These are phyloP conservation scores for Eulimnadia texana DNA, from an alignment of 1,140 invertebrate species.

Conservation along the genomic window DNA sequence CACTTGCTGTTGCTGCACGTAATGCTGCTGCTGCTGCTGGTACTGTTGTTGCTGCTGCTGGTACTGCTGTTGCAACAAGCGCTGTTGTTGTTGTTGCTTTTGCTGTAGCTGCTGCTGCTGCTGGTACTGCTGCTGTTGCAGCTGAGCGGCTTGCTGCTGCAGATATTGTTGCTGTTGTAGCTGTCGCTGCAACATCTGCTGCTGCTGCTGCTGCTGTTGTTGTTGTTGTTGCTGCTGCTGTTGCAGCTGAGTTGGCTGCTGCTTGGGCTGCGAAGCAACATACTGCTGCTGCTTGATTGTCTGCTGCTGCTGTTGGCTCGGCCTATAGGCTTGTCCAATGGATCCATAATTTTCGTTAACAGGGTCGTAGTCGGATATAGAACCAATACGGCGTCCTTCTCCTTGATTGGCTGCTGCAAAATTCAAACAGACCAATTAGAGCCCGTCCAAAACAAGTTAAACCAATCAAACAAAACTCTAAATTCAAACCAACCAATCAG, in stretches of 20 bases:
- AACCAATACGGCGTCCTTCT: constrained; percentile 56
- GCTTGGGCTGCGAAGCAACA: constrained; percentile 2
- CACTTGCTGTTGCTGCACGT: constrained; percentile 19
- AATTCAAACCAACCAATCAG: not conserved
- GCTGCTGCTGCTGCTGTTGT: constrained; percentile 16
- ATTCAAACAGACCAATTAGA: not conserved
- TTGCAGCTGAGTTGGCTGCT: constrained; percentile 16
- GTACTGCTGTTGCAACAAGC: not conserved
- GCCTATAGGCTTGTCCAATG: constrained; percentile 36
- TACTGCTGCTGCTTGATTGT: constrained; percentile 15
- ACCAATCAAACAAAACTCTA: not conserved
- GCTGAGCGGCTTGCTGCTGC: too few species aligned
- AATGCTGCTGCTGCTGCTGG: constrained; percentile 19
- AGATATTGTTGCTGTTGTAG: constrained; percentile 17
- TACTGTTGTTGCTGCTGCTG: constrained; percentile 1
- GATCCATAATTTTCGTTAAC: constrained; percentile 80
- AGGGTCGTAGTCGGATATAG: constrained; percentile 89
- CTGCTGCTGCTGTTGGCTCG: constrained; percentile 16
- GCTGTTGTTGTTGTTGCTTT: not conserved
- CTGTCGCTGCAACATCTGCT: constrained; percentile 16
- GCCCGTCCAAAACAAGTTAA: not conserved
- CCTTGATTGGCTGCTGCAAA: constrained; percentile 29
- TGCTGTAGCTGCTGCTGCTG: constrained; percentile 5
- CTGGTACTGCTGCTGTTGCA: constrained; percentile 13
- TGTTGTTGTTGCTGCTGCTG: constrained; percentile 19